A percentile compares a stretch with the other conserved stretches of the same genome.
Evolutionary conservation across 1,140 invertebrate species (phyloP).

Genomic region (Adoxophyes honmai): DNA sequence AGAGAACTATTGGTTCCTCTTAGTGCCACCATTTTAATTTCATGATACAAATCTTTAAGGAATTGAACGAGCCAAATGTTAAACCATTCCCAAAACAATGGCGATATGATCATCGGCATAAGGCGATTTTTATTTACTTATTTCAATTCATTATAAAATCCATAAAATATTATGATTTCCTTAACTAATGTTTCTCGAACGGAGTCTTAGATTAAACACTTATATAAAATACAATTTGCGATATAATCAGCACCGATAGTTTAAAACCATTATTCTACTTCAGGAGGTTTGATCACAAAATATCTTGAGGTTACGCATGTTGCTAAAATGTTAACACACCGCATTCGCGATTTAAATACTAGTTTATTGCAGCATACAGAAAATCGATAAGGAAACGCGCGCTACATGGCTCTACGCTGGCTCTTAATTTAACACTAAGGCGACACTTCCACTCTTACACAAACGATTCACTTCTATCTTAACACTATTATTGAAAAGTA

Average conservation of each 20-base stretch:
- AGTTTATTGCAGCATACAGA: slow-evolving; percentile 73
- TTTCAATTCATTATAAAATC: slow-evolving; percentile 34
- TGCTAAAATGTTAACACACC: slow-evolving; percentile 55
- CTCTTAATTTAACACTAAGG: slow-evolving; percentile 41
- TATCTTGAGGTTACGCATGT: slow-evolving; percentile 39
- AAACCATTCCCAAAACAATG: slow-evolving; percentile 69
- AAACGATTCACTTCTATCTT: slow-evolving; percentile 22
- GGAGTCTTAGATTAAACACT: background rate
- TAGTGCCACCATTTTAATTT: slow-evolving; percentile 67
- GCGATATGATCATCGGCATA: slow-evolving; percentile 60
- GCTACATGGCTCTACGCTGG: slow-evolving; percentile 47
- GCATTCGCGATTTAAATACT: slow-evolving; percentile 66
- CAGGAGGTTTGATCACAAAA: slow-evolving; percentile 27
- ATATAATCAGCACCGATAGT: slow-evolving; percentile 18
- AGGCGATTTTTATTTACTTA: slow-evolving; percentile 28
- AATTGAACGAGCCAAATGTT: slow-evolving; percentile 65
- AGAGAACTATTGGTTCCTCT: slow-evolving; percentile 54
- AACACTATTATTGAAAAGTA: slow-evolving; percentile 21
- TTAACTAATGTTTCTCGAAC: background rate
- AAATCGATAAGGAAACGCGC: slow-evolving; percentile 72
- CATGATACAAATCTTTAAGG: slow-evolving; percentile 68
- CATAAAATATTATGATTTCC: background rate
- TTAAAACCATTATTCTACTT: slow-evolving; percentile 22
- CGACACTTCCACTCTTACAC: slow-evolving; percentile 42
- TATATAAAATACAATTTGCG: slow-evolving; percentile 10